phyloP scores from a whole-genome alignment of 2,888 invertebrate genomes.

The Macrophya annulata region DNA sequence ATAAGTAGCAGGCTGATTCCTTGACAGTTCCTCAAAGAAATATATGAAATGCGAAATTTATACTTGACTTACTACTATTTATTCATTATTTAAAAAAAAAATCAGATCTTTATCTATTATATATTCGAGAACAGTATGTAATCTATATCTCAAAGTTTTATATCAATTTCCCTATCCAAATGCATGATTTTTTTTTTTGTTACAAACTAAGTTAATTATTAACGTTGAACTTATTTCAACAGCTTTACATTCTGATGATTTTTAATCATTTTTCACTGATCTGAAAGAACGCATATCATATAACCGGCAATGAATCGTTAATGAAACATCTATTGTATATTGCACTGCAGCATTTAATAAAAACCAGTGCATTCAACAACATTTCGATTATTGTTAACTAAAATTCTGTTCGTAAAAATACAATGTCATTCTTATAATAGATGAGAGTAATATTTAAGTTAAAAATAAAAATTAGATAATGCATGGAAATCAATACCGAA shows the following conservation, averaged over 20 bases:
- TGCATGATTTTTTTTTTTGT: neutral
- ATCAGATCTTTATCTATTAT: neutral
- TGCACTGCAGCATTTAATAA: too few relatives aligned
- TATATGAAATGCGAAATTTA: conserved; percentile 68
- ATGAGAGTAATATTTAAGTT: too few relatives aligned
- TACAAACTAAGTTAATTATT: neutral
- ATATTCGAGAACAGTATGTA: neutral
- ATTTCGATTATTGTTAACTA: too few relatives aligned
- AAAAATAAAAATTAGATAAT: too few relatives aligned
- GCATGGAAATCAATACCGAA: too few relatives aligned
- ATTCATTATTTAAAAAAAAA: neutral
- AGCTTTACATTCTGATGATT: neutral
- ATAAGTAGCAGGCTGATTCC: conserved; percentile 60
- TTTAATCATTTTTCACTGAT: too few relatives aligned
- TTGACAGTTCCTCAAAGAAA: conserved; percentile 70
- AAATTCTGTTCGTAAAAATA: too few relatives aligned
- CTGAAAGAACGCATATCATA: too few relatives aligned
- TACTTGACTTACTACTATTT: conserved; percentile 59
- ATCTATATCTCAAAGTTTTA: neutral
- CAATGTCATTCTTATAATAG: too few relatives aligned
- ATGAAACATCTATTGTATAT: too few relatives aligned
- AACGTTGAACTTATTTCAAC: neutral
- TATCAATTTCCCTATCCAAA: neutral
- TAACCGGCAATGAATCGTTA: too few relatives aligned
- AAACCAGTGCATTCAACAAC: too few relatives aligned